A percentile compares a stretch with the other conserved stretches of the same genome.
Conservation (phyloP, 2,113 vertebrate species). For the Bos taurus region DNA sequence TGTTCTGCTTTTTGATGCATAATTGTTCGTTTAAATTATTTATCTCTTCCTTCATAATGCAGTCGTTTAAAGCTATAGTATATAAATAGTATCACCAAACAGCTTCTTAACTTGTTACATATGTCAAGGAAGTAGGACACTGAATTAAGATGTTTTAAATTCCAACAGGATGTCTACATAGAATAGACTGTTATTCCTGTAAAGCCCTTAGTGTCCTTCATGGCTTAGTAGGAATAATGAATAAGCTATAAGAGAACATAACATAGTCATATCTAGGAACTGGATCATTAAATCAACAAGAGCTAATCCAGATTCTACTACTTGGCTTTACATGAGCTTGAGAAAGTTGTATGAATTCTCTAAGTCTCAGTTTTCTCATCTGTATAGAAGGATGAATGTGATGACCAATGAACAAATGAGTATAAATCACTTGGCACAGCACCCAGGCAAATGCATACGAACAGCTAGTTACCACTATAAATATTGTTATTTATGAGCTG, state of each 20-base stretch:
- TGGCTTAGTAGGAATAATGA: not conserved
- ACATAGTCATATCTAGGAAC: not conserved
- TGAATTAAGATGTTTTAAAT: not conserved
- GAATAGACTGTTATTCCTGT: not conserved
- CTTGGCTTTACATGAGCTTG: not conserved
- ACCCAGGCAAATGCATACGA: not conserved
- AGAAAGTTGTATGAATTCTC: not conserved
- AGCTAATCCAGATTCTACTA: not conserved
- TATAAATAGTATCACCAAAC: not conserved
- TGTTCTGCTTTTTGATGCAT: not conserved
- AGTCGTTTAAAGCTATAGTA: not conserved
- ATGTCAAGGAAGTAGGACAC: not conserved
- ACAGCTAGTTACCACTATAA: not conserved
- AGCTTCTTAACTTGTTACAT: slow-evolving; percentile 22
- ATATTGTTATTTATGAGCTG: not conserved
- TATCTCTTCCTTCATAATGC: not conserved
- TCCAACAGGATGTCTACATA: not conserved
- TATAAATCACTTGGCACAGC: not conserved
- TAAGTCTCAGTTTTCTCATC: not conserved
- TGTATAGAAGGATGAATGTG: not conserved
- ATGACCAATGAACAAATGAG: not conserved
- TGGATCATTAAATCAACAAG: not conserved
- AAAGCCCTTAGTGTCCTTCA: not conserved
- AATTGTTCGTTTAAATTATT: not conserved
- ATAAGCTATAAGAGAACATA: not conserved